Conservation (phyloP, 2,113 vertebrate species). For the Amia ocellicauda region DNA sequence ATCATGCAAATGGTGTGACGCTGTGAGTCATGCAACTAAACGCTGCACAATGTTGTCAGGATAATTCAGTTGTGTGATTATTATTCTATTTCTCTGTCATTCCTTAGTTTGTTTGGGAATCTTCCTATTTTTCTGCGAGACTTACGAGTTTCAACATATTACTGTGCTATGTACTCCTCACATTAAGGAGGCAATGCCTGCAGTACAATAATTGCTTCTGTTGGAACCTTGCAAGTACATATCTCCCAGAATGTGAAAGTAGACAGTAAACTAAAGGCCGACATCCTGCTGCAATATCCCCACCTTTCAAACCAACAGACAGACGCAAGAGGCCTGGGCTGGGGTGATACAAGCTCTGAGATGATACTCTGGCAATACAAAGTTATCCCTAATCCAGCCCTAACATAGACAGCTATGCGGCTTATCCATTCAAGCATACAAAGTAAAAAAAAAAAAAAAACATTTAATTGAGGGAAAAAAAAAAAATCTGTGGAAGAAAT, state of each 20-base stretch:
- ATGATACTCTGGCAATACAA: background rate
- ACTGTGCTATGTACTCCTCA: no score
- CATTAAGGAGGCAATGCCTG: background rate
- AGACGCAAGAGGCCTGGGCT: background rate
- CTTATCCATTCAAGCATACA: slow-evolving; percentile 5
- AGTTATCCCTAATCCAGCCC: background rate
- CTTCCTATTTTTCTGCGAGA: no score
- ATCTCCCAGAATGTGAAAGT: background rate
- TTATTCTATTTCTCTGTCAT: no score
- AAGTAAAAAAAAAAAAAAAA: no score
- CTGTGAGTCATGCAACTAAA: no score
- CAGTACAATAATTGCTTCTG: background rate
- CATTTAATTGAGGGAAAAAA: background rate
- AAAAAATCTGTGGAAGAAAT: background rate
- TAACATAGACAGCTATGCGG: no score
- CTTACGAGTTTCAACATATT: no score
- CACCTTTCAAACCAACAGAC: no score
- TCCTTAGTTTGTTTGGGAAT: no score
- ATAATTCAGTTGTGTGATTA: no score
- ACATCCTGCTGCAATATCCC: background rate
- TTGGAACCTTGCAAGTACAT: background rate
- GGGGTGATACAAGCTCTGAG: background rate
- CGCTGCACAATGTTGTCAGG: no score
- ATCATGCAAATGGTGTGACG: no score
- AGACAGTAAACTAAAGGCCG: background rate